Base-by-base conservation (phyloP, 2,113 vertebrate species). In the Indicator indicator region DNA sequence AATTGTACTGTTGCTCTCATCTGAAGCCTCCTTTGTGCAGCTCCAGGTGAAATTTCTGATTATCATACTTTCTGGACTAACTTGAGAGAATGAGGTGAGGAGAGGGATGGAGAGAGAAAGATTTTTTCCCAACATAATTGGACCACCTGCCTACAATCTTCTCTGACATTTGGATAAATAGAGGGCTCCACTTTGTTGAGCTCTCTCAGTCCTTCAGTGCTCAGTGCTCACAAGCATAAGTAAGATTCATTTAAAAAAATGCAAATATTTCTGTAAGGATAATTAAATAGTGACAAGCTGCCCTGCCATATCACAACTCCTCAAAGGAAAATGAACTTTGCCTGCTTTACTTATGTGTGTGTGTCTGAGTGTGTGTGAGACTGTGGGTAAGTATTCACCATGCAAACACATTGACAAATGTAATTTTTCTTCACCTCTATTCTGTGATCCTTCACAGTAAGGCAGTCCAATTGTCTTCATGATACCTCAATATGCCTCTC, bases 211-310 rank as follows among this genome's bases (percentile, higher is more conserved):
- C 69, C 77, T 96, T 94, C 70, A 91, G 17, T n/a, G 48, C 76
- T 91, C 14, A 38, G 17, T n/a, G 48, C 76, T 91, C 14, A 38
- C 10, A 7, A 86, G 42, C 42, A 72, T 74, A 93, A 94, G 93
- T 89, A 91, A 74, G 54, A 76, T 52, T 88, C 5, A 50, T 75
- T 87, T 88, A 32, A 75, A 91, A 92, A 87, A 90, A 72, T 19
- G n/a, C 89, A 79, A 90, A 96, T 92, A 64, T 82, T 55, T 81
- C 44, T 67, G 24, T 85, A 92, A 93, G 14, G 30, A 54, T 90
- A 96, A 96, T 97, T 94, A 93, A 96, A 95, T 71, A 16, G 30
- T 74, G 60, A 78, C 23, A 38, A 90, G 77, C 76, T 94, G 69
- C 17, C 33, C 75, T 80, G 20, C 30, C 11, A 80, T 27, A 83